Evolutionary conservation across 2,797 vertebrate genomes (phyloP).

Genomic region (Ctenopoma multispine): DNA sequence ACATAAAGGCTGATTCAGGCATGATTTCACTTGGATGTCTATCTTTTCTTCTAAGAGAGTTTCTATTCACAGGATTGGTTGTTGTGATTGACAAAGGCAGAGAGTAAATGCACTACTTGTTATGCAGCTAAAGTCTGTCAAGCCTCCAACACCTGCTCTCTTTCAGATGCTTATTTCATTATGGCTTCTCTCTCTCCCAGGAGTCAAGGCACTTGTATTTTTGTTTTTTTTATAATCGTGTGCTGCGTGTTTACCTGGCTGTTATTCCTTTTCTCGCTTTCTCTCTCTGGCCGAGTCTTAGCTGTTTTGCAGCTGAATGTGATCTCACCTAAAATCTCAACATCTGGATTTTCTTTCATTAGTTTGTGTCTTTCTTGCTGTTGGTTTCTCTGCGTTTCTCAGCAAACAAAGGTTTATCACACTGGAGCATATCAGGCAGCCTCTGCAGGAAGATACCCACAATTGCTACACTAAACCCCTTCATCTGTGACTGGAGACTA

Average conservation of each 20-base stretch:
- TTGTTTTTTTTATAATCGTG: slow-evolving; percentile 33
- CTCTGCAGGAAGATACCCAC: slow-evolving; percentile 36
- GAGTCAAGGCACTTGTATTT: slow-evolving; percentile 56
- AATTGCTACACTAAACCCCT: slow-evolving; percentile 46
- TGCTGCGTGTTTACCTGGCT: slow-evolving; percentile 68
- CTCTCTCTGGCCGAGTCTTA: slow-evolving; percentile 30
- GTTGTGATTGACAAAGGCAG: slow-evolving; percentile 82
- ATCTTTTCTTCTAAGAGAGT: slow-evolving; percentile 50
- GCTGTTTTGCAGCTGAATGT: slow-evolving; percentile 56
- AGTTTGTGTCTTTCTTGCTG: slow-evolving; percentile 26
- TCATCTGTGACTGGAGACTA: slow-evolving; percentile 52
- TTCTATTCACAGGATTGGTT: slow-evolving; percentile 75
- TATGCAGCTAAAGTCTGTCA: slow-evolving; percentile 84
- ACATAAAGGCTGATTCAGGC: slow-evolving; percentile 54
- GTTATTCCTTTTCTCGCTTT: slow-evolving; percentile 27
- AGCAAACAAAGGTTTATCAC: slow-evolving; percentile 68
- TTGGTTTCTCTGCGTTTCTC: slow-evolving; percentile 11
- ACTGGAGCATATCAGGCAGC: slow-evolving; percentile 35
- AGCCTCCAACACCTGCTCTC: slow-evolving; percentile 83
- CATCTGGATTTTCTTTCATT: slow-evolving; percentile 64
- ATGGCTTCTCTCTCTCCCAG: slow-evolving; percentile 70
- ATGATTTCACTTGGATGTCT: slow-evolving; percentile 60
- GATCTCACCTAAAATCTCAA: slow-evolving; percentile 59
- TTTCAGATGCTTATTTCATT: slow-evolving; percentile 82
- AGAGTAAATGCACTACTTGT: slow-evolving; percentile 81